Conservation (phyloP, 2,888 invertebrate species). For the Cheilosia variabilis region DNA sequence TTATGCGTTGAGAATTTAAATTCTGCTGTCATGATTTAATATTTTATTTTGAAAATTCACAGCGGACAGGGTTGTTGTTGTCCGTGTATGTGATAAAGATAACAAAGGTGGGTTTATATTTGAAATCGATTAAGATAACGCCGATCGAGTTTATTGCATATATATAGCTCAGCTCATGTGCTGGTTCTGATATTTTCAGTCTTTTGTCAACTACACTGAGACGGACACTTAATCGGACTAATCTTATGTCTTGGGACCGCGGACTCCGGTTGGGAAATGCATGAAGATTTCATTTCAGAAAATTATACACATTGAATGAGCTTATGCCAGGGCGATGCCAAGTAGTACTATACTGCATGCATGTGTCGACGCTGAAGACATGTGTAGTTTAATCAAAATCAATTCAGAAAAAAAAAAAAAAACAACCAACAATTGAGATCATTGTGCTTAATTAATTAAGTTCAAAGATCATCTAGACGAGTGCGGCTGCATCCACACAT, state of each 20-base stretch:
- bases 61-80: not conserved
- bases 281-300: conserved; percentile 47
- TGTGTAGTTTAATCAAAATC: conserved; percentile 75
- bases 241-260: conserved; percentile 53
- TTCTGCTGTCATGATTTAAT: not conserved
- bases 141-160: not conserved
- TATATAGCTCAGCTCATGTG: not conserved
- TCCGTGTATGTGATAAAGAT: conserved; percentile 3
- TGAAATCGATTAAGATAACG: conserved; percentile 14
- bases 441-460: conserved; percentile 84
- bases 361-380: conserved; percentile 69
- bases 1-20: conserved; percentile 49
- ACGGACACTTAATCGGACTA: conserved; percentile 61
- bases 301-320: conserved; percentile 56
- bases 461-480: conserved; percentile 82
- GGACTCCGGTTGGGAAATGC: conserved; percentile 25
- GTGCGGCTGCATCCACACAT: conserved; percentile 32
- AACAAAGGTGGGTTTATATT: conserved; percentile 50
- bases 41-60: not conserved
- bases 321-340: conserved; percentile 62
- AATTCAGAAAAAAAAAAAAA: conserved; percentile 63
- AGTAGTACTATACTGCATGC: conserved; percentile 53
- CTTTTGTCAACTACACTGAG: conserved; percentile 56
- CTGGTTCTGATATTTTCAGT: not conserved
- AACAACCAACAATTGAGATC: conserved; percentile 82